A percentile compares a stretch with the other conserved stretches of the same genome.
These are phyloP conservation scores for Agonopterix subpropinquella DNA, from an alignment of 2,888 invertebrate genomes.

Conservation along the genomic window DNA sequence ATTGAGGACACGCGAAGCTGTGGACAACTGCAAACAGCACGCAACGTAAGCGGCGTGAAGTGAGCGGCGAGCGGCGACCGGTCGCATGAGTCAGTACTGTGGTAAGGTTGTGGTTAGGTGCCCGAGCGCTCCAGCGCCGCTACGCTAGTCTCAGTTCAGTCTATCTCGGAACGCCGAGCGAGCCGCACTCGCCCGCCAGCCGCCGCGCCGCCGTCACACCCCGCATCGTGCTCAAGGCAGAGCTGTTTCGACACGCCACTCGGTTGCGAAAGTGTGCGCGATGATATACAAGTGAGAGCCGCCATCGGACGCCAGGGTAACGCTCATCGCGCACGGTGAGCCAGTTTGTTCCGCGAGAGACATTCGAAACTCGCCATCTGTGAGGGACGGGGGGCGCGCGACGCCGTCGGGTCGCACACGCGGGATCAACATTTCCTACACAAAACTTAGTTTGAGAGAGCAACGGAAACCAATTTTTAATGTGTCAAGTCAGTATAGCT, in stretches of 20 bases:
- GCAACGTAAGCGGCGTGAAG: constrained; percentile 33
- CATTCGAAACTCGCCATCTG: constrained; percentile 58
- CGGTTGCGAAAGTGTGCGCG: constrained; percentile 73
- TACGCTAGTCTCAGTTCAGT: too few relatives aligned
- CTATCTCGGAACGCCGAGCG: constrained; percentile 23
- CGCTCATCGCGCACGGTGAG: constrained; percentile 73
- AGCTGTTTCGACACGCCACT: constrained; percentile 65
- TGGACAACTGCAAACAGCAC: background rate
- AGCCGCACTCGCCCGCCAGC: constrained; percentile 18
- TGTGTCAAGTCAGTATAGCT: constrained; percentile 75
- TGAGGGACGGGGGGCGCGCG: constrained; percentile 65
- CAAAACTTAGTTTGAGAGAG: constrained; percentile 51
- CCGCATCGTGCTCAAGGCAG: constrained; percentile 50
- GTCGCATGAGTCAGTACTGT: constrained; percentile 33
- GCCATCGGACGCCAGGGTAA: constrained; percentile 61
- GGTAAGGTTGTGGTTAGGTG: constrained; percentile 18
- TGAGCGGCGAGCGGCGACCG: constrained; percentile 39
- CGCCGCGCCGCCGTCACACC: constrained; percentile 34
- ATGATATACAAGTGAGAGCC: constrained; percentile 75
- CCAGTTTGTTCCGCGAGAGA: constrained; percentile 62
- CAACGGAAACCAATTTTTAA: constrained; percentile 71
- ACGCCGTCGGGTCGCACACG: constrained; percentile 70
- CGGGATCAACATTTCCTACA: constrained; percentile 48
- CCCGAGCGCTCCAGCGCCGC: constrained; percentile 9
- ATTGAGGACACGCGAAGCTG: background rate